Conservation (phyloP, 2,113 vertebrate species). For the Lophochroa leadbeateri region DNA sequence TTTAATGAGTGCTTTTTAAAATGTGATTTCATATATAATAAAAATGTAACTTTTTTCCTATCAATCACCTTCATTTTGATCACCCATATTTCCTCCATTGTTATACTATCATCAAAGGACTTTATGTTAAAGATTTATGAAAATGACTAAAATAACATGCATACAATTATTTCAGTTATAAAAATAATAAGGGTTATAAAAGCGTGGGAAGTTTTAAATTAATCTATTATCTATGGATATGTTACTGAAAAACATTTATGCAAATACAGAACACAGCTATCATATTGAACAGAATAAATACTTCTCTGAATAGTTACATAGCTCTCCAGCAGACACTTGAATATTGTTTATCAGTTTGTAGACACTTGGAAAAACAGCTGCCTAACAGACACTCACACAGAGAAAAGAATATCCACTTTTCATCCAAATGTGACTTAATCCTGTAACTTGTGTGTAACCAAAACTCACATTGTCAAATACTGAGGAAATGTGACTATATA, state of each 20-base stretch:
- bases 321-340: neutral
- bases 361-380: constrained; percentile 4
- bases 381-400: neutral
- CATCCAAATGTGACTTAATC: neutral
- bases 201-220: neutral
- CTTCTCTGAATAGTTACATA: neutral
- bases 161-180: constrained; percentile 7
- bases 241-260: neutral
- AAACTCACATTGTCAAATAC: neutral
- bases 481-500: neutral
- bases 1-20: constrained; percentile 18
- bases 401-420: neutral
- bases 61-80: neutral
- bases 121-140: neutral
- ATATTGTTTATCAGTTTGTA: constrained; percentile 9
- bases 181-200: neutral
- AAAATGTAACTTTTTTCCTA: neutral
- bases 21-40: neutral
- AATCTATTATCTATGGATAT: constrained; percentile 8
- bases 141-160: neutral
- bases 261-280: neutral
- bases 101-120: neutral
- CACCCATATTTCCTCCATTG: constrained; percentile 20
- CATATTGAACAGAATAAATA: constrained; percentile 22
- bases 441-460: neutral